Evolutionary conservation across 2,113 vertebrate species (phyloP).

Genomic region (Halichoerus grypus): DNA sequence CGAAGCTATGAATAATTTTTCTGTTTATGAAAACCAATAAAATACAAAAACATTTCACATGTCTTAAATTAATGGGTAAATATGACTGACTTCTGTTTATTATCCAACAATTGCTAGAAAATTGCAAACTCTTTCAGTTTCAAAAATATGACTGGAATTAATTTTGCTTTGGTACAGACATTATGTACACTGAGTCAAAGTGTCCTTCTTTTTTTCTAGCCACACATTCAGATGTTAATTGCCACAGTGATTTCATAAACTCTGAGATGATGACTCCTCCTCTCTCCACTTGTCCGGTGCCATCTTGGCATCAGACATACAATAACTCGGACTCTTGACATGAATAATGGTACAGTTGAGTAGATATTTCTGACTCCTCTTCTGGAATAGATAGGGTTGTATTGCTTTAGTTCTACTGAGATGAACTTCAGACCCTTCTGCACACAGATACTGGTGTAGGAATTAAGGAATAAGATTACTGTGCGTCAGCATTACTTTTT

Average conservation of each 20-base stretch:
- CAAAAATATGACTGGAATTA: slow-evolving; percentile 10
- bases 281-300: not conserved
- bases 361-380: not conserved
- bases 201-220: not conserved
- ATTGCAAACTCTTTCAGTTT: not conserved
- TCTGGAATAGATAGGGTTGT: not conserved
- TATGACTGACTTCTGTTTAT: slow-evolving; percentile 10
- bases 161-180: slow-evolving; percentile 8
- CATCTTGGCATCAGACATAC: not conserved
- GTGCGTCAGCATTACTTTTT: not conserved
- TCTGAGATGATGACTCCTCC: not conserved
- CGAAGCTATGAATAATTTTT: slow-evolving; percentile 24
- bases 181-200: not conserved
- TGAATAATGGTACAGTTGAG: not conserved
- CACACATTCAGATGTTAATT: not conserved
- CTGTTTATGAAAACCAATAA: slow-evolving; percentile 51
- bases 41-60: not conserved
- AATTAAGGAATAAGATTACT: not conserved
- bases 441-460: not conserved
- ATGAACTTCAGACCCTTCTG: not conserved
- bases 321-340: not conserved
- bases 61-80: not conserved
- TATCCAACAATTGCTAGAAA: not conserved
- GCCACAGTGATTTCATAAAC: not conserved
- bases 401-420: not conserved